Conservation (phyloP, 2,888 invertebrate genomes). For the Agrotis exclamationis region DNA sequence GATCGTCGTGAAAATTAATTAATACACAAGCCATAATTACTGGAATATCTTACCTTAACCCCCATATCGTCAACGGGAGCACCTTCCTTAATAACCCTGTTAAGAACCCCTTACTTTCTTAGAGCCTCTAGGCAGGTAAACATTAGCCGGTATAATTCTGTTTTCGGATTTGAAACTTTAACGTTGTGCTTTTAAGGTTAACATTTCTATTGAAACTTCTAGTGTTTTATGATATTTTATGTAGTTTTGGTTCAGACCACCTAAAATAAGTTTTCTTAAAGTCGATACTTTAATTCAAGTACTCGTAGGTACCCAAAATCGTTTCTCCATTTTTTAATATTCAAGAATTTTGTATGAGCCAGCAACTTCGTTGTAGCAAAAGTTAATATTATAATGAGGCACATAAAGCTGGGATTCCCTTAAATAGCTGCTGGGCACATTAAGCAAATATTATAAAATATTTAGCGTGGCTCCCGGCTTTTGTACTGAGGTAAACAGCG, state of each 20-base stretch:
- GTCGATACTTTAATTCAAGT: background rate
- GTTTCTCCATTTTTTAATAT: background rate
- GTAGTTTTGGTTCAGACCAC: background rate
- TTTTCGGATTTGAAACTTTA: slow-evolving; percentile 23
- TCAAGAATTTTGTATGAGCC: slow-evolving; percentile 28
- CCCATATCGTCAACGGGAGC: slow-evolving; percentile 22
- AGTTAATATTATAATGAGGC: slow-evolving; percentile 67
- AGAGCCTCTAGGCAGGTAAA: slow-evolving; percentile 15
- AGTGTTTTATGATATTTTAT: background rate
- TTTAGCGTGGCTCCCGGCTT: slow-evolving; percentile 70
- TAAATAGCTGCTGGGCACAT: slow-evolving; percentile 72
- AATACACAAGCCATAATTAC: slow-evolving; percentile 35
- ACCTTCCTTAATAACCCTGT: slow-evolving; percentile 26
- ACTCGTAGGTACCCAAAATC: background rate
- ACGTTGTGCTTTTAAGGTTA: background rate
- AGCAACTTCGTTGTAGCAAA: slow-evolving; percentile 39
- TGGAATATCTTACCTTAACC: slow-evolving; percentile 30
- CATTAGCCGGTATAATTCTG: slow-evolving; percentile 19
- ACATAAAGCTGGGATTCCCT: slow-evolving; percentile 65
- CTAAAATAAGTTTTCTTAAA: background rate
- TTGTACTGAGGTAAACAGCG: slow-evolving; percentile 74
- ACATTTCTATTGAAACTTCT: background rate
- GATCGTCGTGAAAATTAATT: slow-evolving; percentile 30
- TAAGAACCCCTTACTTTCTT: slow-evolving; percentile 23
- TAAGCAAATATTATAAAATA: slow-evolving; percentile 78